Percentiles rank a stretch among this genome's conserved stretches.
These are phyloP conservation scores for Calypte anna DNA, from an alignment of 2,113 vertebrate species.

Conservation along the genomic window DNA sequence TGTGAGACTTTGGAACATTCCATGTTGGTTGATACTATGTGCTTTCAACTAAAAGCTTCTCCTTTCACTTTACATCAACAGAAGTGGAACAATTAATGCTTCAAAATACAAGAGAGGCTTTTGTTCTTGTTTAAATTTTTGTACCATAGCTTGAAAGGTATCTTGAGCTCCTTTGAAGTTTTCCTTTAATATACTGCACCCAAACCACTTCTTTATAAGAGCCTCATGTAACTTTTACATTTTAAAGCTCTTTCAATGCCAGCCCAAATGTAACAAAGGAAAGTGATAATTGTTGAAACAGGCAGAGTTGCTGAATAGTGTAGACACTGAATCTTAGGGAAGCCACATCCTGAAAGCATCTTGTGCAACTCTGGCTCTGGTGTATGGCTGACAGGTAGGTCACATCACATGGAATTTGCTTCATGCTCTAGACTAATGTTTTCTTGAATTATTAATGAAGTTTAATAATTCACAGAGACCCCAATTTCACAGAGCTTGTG, in stretches of 20 bases:
- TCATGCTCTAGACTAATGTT: slow-evolving; percentile 32
- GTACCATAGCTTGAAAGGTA: slow-evolving; percentile 65
- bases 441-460: slow-evolving; percentile 40
- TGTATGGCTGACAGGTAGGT: slow-evolving; percentile 11
- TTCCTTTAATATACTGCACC: slow-evolving; percentile 58
- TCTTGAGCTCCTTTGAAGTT: slow-evolving; percentile 68
- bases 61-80: slow-evolving; percentile 75
- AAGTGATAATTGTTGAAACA: slow-evolving; percentile 33
- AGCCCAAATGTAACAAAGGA: slow-evolving; percentile 53
- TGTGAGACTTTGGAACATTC: slow-evolving; percentile 71
- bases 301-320: neutral
- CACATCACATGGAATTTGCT: neutral
- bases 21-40: slow-evolving; percentile 73
- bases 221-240: slow-evolving; percentile 66
- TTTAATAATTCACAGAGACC: slow-evolving; percentile 56
- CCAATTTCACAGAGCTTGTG: neutral
- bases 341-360: slow-evolving; percentile 10
- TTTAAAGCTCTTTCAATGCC: slow-evolving; percentile 54
- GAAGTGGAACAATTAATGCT: slow-evolving; percentile 62
- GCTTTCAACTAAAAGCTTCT: slow-evolving; percentile 76
- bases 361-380: neutral
- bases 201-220: slow-evolving; percentile 62
- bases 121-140: slow-evolving; percentile 68
- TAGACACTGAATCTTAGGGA: neutral
- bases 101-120: slow-evolving; percentile 70